These are phyloP conservation scores for Eristalinus sepulchralis DNA, from an alignment of 2,888 invertebrate species.

Conservation along the genomic window DNA sequence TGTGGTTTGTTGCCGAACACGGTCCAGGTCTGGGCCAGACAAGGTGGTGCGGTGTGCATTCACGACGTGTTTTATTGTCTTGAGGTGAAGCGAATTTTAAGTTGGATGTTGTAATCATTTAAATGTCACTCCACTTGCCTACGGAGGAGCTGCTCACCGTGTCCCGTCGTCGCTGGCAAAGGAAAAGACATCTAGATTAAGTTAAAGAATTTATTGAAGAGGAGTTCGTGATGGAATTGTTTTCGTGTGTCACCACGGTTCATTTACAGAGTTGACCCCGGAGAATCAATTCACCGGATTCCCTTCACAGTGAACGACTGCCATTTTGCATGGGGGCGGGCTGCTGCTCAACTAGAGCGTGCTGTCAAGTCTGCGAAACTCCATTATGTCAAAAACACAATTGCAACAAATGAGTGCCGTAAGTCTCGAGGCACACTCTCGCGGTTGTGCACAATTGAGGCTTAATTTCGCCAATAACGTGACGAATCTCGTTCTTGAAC, in stretches of 20 bases:
- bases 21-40: conserved; percentile 19
- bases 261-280: background rate
- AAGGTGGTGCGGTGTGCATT: background rate
- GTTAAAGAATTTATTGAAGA: conserved; percentile 11
- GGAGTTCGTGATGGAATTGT: background rate
- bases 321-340: background rate
- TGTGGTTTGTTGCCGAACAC: conserved; percentile 51
- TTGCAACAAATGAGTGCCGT: background rate
- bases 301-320: background rate
- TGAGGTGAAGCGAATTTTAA: conserved; percentile 50
- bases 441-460: background rate
- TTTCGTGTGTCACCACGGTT: background rate
- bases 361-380: background rate
- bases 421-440: background rate
- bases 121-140: conserved; percentile 51
- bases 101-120: conserved; percentile 66
- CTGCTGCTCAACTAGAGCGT: background rate
- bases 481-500: background rate
- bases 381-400: background rate
- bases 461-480: background rate
- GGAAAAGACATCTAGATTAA: conserved; percentile 52
- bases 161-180: background rate
- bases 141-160: conserved; percentile 3
- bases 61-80: conserved; percentile 52
- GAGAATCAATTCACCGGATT: background rate